phyloP scores from a whole-genome alignment of 2,797 vertebrate species.

The Pseudochirops cupreus region DNA sequence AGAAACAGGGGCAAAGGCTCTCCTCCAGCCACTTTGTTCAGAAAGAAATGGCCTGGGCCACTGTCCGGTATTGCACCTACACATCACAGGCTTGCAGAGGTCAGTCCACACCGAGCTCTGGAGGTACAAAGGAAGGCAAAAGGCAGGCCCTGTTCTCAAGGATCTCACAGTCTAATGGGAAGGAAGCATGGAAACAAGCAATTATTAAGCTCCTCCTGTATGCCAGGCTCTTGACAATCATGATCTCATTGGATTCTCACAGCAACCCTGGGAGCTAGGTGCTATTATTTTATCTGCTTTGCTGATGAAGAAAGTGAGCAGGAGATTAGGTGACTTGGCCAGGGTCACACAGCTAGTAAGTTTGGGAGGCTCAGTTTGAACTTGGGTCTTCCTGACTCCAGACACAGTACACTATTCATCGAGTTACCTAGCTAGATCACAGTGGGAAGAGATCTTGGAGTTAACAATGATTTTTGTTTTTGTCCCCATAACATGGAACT shows the following conservation, averaged over 20 bases:
- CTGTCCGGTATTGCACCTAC: not conserved
- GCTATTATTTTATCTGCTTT: not conserved
- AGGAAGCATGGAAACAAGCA: not conserved
- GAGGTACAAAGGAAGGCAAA: not conserved
- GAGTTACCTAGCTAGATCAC: not conserved
- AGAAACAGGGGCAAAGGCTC: not conserved
- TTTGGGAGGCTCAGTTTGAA: not conserved
- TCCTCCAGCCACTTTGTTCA: not conserved
- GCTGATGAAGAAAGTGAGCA: not conserved
- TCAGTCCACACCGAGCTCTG: not conserved
- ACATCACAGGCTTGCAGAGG: not conserved
- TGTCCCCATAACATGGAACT: not conserved
- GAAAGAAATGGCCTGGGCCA: not conserved
- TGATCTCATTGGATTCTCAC: not conserved
- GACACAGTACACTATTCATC: not conserved
- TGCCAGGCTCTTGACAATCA: not conserved
- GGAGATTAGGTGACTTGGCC: not conserved
- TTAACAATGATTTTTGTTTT: not conserved
- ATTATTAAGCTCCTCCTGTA: not conserved
- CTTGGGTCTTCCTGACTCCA: not conserved
- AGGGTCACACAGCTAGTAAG: not conserved
- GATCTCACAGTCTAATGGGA: not conserved
- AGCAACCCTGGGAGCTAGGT: not conserved
- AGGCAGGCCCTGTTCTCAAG: not conserved
- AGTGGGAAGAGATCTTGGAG: not conserved